Evolutionary conservation across 2,797 vertebrate species (phyloP).

Genomic region (Allobates femoralis): DNA sequence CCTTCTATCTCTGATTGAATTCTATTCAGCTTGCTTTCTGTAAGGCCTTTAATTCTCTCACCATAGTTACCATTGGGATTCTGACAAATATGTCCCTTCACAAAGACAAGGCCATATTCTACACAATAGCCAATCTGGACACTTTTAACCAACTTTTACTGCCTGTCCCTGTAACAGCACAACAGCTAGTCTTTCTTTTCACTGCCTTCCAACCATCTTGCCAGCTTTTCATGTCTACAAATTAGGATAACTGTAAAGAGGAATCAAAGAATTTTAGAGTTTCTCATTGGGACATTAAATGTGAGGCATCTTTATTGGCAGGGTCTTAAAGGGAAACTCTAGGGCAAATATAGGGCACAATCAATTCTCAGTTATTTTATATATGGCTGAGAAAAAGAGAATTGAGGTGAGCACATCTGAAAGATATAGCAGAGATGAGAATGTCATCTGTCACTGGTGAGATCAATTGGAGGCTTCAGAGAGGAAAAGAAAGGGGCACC

Average conservation of each 20-base stretch:
- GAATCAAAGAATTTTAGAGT: slow-evolving; percentile 69
- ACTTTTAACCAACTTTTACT: slow-evolving; percentile 71
- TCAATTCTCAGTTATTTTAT: not conserved
- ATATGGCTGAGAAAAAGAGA: slow-evolving; percentile 14
- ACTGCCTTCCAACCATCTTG: slow-evolving; percentile 70
- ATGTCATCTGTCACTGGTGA: not conserved
- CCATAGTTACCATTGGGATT: slow-evolving; percentile 81
- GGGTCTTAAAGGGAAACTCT: slow-evolving; percentile 53
- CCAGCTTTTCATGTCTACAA: slow-evolving; percentile 82
- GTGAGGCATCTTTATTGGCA: slow-evolving; percentile 61
- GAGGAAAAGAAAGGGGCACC: too few relatives aligned
- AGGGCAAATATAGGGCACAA: not conserved
- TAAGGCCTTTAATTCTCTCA: slow-evolving; percentile 79
- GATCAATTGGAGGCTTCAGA: too few relatives aligned
- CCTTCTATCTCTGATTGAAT: slow-evolving; percentile 73
- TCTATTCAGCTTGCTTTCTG: slow-evolving; percentile 77
- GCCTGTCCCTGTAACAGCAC: slow-evolving; percentile 71
- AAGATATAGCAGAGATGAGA: not conserved
- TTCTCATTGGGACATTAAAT: slow-evolving; percentile 65
- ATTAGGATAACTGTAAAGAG: slow-evolving; percentile 71
- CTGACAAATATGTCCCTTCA: slow-evolving; percentile 83
- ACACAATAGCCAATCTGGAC: slow-evolving; percentile 80
- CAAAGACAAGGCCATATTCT: slow-evolving; percentile 84
- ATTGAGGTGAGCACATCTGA: not conserved
- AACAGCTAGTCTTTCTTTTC: slow-evolving; percentile 79